Base-by-base conservation (phyloP, 2,888 invertebrate species). In the Campaea margaritaria region DNA sequence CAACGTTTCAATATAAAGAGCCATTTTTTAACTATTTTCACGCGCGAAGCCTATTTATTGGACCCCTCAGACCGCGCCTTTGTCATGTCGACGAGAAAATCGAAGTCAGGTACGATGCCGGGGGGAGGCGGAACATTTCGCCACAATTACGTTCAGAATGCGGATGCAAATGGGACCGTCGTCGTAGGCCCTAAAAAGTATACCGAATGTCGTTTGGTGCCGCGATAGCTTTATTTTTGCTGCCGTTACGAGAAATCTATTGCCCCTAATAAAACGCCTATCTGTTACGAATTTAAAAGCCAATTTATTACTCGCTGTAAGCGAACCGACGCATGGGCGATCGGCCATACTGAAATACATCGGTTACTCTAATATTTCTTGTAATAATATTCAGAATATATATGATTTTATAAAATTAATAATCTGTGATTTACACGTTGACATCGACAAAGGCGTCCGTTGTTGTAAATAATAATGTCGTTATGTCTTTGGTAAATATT, bases 1-100 rank as follows among this genome's bases (percentile, higher is more conserved):
- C 31, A 31, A 47, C 70, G 68, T 70, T 68, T 56, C 60, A 58
- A 69, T 65, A 69, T 65, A 63, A 67, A 76, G 62, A 72, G 71
- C 74, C 77, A 82, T 85, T 87, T 89, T 89, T 89, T 85, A 85
- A 88, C 87, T 86, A 87, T 88, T 87, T 87, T 85, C 86, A 85
- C 85, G 84, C 82, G 80, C 73, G 69, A 72, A 78, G 79, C 81
- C 83, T 88, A 89, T 89, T 89, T 90, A 91, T 91, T 86, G 89
- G 86, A 71, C 87, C 87, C 87, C 80, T 85, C 78, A 87, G 87
- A 85, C 90, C 90, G 89, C 90, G 90, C 91, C 89, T 91, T 91
- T 91, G 86, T 89, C 88, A 85, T 91, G 90, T 91, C 79, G 79
- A 74, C 79, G 79, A 80, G 84, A 86, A 89, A 89, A 90, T 89